phyloP scores from a whole-genome alignment of 2,113 vertebrate species.

The Tragelaphus scriptus region DNA sequence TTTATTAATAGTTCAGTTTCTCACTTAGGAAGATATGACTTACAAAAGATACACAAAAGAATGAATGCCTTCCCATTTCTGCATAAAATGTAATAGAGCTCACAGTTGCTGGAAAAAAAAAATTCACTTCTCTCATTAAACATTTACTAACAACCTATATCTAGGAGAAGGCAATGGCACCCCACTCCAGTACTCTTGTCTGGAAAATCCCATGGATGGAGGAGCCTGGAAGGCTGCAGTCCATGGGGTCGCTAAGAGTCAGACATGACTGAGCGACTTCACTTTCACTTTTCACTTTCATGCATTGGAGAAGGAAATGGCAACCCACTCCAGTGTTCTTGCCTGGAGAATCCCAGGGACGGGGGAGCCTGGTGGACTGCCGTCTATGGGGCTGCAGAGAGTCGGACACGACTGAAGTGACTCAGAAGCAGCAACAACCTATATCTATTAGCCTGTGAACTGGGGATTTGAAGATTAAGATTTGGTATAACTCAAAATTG shows the following conservation, averaged over 20 bases:
- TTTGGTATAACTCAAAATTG: not conserved
- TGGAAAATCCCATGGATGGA: too few species aligned
- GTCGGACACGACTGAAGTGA: too few species aligned
- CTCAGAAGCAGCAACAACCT: not conserved
- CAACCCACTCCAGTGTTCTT: too few species aligned
- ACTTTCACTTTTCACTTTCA: too few species aligned
- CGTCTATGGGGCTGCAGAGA: too few species aligned
- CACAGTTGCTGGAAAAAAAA: not conserved
- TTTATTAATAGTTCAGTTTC: conserved; percentile 34
- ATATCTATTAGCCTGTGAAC: not conserved
- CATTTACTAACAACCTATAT: not conserved
- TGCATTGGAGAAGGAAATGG: too few species aligned
- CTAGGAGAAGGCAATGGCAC: not conserved
- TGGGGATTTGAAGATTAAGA: not conserved
- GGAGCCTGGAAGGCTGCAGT: too few species aligned
- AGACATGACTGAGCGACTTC: too few species aligned
- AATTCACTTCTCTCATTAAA: not conserved
- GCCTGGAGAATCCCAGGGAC: too few species aligned
- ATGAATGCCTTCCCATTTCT: not conserved
- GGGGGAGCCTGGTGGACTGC: too few species aligned
- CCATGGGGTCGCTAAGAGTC: too few species aligned
- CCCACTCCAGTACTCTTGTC: too few species aligned
- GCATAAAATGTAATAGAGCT: not conserved
- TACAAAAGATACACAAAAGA: conserved; percentile 14
- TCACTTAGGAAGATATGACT: not conserved